Evolutionary conservation across 2,888 invertebrate genomes (phyloP).

Genomic region (Eupithecia insigniata): DNA sequence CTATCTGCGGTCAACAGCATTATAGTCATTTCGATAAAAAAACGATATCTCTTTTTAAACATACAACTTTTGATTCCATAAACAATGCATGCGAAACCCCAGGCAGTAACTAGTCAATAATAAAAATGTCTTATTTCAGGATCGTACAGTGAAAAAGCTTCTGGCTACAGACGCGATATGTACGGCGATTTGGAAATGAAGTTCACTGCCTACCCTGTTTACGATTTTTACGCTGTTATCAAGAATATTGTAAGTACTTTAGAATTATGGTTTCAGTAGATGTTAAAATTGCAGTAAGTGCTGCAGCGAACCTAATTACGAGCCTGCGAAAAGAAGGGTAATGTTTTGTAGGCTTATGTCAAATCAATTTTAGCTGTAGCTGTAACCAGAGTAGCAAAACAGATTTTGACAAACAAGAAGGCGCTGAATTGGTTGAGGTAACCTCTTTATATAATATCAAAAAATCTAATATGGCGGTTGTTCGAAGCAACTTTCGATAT

Average conservation of each 20-base stretch:
- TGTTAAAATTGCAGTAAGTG: neutral
- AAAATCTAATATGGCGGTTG: neutral
- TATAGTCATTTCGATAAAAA: no score
- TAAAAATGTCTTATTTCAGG: conserved; percentile 39
- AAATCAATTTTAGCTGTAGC: no score
- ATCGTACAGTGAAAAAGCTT: conserved; percentile 81
- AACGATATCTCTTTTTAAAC: no score
- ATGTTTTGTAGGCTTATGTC: no score
- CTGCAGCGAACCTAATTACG: neutral
- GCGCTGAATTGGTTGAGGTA: neutral
- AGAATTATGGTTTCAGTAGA: neutral
- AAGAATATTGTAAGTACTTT: conserved; percentile 85
- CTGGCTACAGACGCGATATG: conserved; percentile 84
- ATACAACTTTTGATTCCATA: no score
- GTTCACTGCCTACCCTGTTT: conserved; percentile 90
- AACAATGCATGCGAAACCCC: neutral
- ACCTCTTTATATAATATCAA: neutral
- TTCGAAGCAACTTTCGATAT: neutral
- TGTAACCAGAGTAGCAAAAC: neutral
- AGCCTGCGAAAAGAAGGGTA: no score
- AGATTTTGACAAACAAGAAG: neutral
- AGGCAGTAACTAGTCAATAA: neutral
- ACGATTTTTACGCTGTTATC: conserved; percentile 87
- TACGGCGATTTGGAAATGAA: conserved; percentile 87
- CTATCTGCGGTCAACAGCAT: no score